Evolutionary conservation across 2,113 vertebrate species (phyloP).

Genomic region (Motacilla alba): DNA sequence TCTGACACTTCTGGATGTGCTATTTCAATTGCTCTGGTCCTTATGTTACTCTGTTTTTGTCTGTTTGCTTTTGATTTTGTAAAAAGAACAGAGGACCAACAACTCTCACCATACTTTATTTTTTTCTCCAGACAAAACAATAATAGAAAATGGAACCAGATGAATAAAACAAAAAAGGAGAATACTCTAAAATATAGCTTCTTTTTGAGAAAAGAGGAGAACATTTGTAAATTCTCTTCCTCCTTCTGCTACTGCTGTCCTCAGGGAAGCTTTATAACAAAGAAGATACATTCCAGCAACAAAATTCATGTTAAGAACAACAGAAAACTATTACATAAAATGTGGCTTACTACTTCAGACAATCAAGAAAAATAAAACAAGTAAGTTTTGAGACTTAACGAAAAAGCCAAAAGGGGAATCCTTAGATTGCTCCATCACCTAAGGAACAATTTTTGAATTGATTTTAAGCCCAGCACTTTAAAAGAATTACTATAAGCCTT

Average conservation of each 20-base stretch:
- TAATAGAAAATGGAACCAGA: not conserved
- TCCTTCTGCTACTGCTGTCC: not conserved
- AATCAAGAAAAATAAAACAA: not conserved
- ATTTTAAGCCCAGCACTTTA: not conserved
- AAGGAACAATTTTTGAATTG: not conserved
- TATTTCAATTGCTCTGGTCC: not conserved
- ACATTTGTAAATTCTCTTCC: not conserved
- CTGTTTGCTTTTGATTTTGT: not conserved
- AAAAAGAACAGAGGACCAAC: not conserved
- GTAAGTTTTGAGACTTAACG: not conserved
- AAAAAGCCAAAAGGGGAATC: not conserved
- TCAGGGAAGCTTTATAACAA: not conserved
- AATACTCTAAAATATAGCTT: not conserved
- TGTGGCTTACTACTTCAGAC: not conserved
- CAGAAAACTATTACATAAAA: not conserved
- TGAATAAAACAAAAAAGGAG: not conserved
- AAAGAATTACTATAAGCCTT: not conserved
- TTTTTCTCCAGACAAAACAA: not conserved
- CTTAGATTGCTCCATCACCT: not conserved
- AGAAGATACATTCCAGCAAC: not conserved
- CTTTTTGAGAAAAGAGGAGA: not conserved
- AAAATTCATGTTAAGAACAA: not conserved
- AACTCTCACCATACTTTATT: fast-evolving
- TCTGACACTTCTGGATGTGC: not conserved
- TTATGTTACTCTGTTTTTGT: not conserved